These are phyloP conservation scores for Sternotherus odoratus DNA, from an alignment of 2,797 vertebrate species.

Conservation along the genomic window DNA sequence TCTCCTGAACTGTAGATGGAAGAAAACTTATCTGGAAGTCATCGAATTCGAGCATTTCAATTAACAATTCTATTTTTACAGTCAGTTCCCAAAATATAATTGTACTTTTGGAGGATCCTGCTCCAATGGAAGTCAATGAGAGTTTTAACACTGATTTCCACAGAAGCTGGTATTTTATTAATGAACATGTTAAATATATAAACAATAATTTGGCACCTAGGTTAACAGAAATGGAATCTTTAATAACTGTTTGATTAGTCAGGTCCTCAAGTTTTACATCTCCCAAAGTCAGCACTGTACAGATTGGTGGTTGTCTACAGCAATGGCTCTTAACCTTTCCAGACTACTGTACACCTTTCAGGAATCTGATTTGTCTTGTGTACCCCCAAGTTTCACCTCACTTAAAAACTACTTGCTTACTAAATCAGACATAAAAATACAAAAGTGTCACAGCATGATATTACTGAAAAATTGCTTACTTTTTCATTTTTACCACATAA, in stretches of 20 bases:
- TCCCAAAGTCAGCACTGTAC: not conserved
- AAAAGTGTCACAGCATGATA: no score
- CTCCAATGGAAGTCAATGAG: not conserved
- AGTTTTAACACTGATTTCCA: not conserved
- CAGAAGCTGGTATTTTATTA: not conserved
- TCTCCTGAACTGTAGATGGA: not conserved
- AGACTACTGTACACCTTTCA: no score
- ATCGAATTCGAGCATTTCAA: not conserved
- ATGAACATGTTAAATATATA: not conserved
- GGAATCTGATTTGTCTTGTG: no score
- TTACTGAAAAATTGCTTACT: no score
- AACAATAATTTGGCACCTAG: not conserved
- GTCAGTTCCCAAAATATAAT: not conserved
- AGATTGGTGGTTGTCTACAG: not conserved
- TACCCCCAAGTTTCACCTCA: no score
- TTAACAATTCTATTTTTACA: not conserved
- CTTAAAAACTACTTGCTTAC: no score
- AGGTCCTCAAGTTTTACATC: not conserved
- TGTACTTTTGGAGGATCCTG: not conserved
- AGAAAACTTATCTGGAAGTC: not conserved
- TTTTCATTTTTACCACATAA: no score
- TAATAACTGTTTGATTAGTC: not conserved
- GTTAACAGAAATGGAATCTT: not conserved
- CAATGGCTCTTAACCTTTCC: no score
- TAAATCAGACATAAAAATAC: no score